Conservation (phyloP, 37 sponge, comb jelly and placozoan species). For the Agelas oroides region DNA sequence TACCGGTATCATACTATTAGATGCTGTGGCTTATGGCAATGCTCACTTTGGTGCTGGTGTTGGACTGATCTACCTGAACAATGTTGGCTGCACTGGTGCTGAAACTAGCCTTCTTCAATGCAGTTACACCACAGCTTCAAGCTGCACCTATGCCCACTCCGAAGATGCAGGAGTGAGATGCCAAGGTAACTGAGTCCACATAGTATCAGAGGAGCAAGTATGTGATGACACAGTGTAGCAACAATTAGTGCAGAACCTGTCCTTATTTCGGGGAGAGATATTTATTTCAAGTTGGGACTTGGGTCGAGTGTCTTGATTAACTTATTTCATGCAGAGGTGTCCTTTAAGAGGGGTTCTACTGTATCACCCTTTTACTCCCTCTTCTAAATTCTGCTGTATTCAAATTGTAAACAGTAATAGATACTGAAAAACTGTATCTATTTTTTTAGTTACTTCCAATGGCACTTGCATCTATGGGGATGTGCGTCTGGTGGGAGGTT, state of each 20-base stretch:
- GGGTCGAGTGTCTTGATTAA: too few relatives aligned
- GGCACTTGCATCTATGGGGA: conserved; percentile 3
- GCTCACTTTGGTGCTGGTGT: conserved; percentile 33
- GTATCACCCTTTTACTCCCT: too few relatives aligned
- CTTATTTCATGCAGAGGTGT: too few relatives aligned
- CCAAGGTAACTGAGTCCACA: neutral
- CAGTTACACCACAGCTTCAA: neutral
- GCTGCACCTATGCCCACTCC: neutral
- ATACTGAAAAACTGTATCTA: too few relatives aligned
- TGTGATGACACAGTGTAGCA: too few relatives aligned
- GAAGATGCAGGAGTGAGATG: conserved; percentile 31
- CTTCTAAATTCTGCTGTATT: too few relatives aligned
- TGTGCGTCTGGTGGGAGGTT: conserved; percentile 7
- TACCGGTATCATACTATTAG: neutral
- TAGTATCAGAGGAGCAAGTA: too few relatives aligned
- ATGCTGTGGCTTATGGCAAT: conserved; percentile 3
- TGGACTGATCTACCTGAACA: conserved; percentile 4
- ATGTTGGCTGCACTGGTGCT: neutral
- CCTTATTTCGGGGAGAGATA: too few relatives aligned
- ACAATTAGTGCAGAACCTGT: too few relatives aligned
- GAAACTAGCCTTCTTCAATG: conserved; percentile 15
- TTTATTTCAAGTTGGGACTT: too few relatives aligned
- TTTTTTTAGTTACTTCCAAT: neutral
- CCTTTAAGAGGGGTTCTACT: too few relatives aligned
- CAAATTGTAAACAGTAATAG: neutral